Base-by-base conservation (phyloP, 2,797 vertebrate genomes). In the Spondyliosoma cantharus region DNA sequence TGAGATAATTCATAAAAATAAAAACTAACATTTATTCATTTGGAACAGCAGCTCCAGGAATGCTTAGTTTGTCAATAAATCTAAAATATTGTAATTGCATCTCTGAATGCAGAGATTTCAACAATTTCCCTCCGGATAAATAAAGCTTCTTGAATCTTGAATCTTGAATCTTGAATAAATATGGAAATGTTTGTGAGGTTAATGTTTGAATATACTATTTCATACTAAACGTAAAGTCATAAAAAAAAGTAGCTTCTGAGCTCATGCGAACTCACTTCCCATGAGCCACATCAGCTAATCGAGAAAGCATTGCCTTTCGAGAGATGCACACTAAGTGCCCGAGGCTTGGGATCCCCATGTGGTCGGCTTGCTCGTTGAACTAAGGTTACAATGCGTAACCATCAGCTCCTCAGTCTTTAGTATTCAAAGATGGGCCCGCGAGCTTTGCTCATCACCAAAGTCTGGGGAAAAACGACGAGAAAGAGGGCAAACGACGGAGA, bases 361-460 rank as follows among this genome's bases (percentile, higher is more conserved):
- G 49, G 65, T 73, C 22, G 60, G 53, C 53, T 13, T 42, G 27
- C 50, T 78, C 29, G 58, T 14, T 45, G 61, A 48, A 80, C 59
- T 70, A 32, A 52, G 32, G 67, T 75, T 58, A 63, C 63, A 43
- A 5, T 15, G n/a, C 3, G 4, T 64, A 57, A 77, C 75, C 32
- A 62, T 78, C 49, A 32, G 22, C 66, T 70, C 60, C 25, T 62
- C 7, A 45, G 61, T 56, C 19, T 46, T 14, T 22, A 53, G 62
- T 52, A 49, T 25, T 37, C 24, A 67, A 75, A 74, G 69, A 72
- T 58, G 25, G 62, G 49, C 73, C 73, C 20, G 12, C 45, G 11
- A 82, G 71, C 72, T 43, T 74, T 7, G 37, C 79, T 86, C 76
- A 79, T 82, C 72, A 71, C 72, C 25, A 68, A 83, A 71, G 59